These are phyloP conservation scores for Acanthacorydalis orientalis DNA, from an alignment of 2,888 invertebrate genomes.

Conservation along the genomic window DNA sequence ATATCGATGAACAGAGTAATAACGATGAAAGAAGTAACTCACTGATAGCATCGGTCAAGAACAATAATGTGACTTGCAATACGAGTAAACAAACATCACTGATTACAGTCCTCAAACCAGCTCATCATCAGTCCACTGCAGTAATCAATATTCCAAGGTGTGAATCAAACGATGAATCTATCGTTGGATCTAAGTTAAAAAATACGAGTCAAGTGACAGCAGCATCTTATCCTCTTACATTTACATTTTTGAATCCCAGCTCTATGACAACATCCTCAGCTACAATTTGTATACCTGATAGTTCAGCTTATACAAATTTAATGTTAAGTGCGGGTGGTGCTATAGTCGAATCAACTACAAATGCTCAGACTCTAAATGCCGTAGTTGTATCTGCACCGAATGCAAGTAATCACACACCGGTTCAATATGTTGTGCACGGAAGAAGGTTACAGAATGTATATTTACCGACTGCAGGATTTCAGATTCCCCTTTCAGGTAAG, in stretches of 20 bases:
- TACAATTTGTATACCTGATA: slow-evolving; percentile 8
- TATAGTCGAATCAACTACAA: slow-evolving; percentile 1
- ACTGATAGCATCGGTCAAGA: background rate
- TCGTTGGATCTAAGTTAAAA: background rate
- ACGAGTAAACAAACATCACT: slow-evolving; percentile 14
- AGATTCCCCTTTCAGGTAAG: slow-evolving; percentile 29
- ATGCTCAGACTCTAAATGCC: background rate
- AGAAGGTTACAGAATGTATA: slow-evolving; percentile 24
- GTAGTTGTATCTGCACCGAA: slow-evolving; percentile 3
- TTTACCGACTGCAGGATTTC: slow-evolving; percentile 26
- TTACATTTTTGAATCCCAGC: slow-evolving; percentile 20
- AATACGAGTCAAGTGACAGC: slow-evolving; percentile 1
- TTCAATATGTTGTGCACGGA: slow-evolving; percentile 20
- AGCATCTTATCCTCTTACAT: slow-evolving; percentile 24
- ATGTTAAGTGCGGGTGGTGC: slow-evolving; percentile 10
- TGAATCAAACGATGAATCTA: background rate
- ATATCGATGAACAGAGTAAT: background rate
- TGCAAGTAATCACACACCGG: slow-evolving; percentile 6
- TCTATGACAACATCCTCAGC: slow-evolving; percentile 9
- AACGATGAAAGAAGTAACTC: background rate
- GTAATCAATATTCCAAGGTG: slow-evolving; percentile 4
- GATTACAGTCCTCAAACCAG: slow-evolving; percentile 15
- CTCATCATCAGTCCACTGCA: slow-evolving; percentile 13
- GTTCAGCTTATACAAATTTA: slow-evolving; percentile 10
- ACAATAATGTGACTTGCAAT: background rate